phyloP scores from a whole-genome alignment of 2,888 invertebrate species.

The Ptilodon capucinus region DNA sequence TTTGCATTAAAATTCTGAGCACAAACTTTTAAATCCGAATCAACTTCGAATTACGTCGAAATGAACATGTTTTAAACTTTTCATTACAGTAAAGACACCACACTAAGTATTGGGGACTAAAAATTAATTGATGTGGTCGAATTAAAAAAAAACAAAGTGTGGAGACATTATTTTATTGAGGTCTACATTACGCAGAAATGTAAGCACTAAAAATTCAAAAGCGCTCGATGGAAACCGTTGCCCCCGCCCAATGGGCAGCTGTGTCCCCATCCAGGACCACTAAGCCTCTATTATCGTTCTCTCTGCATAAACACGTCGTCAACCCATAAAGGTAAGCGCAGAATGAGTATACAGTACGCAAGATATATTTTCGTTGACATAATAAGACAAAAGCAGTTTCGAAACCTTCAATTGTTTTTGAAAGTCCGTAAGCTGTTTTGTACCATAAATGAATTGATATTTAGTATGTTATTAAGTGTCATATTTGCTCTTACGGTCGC shows the following conservation, averaged over 20 bases:
- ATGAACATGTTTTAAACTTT: background rate
- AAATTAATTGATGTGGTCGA: background rate
- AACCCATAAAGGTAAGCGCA: no score
- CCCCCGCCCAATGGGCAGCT: conserved; percentile 64
- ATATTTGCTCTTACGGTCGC: no score
- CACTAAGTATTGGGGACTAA: background rate
- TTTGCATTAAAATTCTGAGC: background rate
- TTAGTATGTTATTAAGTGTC: no score
- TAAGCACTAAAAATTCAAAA: conserved; percentile 62
- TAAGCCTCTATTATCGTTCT: conserved; percentile 64
- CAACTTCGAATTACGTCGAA: background rate
- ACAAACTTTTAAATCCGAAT: background rate
- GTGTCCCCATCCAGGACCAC: conserved; percentile 53
- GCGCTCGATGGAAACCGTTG: conserved; percentile 53
- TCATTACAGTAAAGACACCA: no score
- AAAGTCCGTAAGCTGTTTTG: no score
- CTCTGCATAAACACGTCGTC: conserved; percentile 55
- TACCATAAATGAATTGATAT: no score
- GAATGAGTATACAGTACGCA: no score
- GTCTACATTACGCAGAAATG: conserved; percentile 38
- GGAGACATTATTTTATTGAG: conserved; percentile 5
- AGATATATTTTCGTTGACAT: no score
- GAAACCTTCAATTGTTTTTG: no score
- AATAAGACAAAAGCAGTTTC: no score
- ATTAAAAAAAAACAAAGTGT: background rate